Percentiles rank a stretch among this genome's conserved stretches.
Evolutionary conservation across 2,888 invertebrate genomes (phyloP).

Genomic region (Melinaea menophilus): DNA sequence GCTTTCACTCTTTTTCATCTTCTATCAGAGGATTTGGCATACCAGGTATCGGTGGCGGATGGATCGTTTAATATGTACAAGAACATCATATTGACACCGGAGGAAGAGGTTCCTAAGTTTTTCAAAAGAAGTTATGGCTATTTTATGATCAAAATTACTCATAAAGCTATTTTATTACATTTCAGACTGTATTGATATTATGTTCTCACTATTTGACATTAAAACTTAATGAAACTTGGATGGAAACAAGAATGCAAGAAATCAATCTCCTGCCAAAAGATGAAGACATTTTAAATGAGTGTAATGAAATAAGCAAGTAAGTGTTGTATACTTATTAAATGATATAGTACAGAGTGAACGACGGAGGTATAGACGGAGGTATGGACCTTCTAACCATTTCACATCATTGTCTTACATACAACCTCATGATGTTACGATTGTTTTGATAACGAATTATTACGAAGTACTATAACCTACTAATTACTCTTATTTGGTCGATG

Average conservation of each 20-base stretch:
- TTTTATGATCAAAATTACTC: background rate
- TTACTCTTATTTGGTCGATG: too few relatives aligned
- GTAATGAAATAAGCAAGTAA: slow-evolving; percentile 50
- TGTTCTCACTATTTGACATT: slow-evolving; percentile 60
- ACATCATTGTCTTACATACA: too few relatives aligned
- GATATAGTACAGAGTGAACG: too few relatives aligned
- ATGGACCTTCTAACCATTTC: too few relatives aligned
- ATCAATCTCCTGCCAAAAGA: slow-evolving; percentile 42
- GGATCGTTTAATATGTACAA: slow-evolving; percentile 64
- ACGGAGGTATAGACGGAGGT: too few relatives aligned
- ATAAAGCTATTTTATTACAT: background rate
- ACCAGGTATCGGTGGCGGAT: slow-evolving; percentile 55
- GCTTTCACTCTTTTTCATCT: slow-evolving; percentile 57
- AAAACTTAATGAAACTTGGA: slow-evolving; percentile 60
- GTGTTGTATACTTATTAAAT: slow-evolving; percentile 3
- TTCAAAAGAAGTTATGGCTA: background rate
- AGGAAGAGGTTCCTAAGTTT: slow-evolving; percentile 51
- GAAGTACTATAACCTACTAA: too few relatives aligned
- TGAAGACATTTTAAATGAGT: slow-evolving; percentile 48
- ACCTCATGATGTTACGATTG: too few relatives aligned
- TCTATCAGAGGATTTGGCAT: slow-evolving; percentile 57
- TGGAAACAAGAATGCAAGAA: slow-evolving; percentile 42
- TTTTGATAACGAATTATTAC: too few relatives aligned
- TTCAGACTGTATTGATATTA: slow-evolving; percentile 51
- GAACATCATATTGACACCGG: slow-evolving; percentile 48